Evolutionary conservation across 2,797 vertebrate genomes (phyloP).

Genomic region (Enteromius trimaculatus): DNA sequence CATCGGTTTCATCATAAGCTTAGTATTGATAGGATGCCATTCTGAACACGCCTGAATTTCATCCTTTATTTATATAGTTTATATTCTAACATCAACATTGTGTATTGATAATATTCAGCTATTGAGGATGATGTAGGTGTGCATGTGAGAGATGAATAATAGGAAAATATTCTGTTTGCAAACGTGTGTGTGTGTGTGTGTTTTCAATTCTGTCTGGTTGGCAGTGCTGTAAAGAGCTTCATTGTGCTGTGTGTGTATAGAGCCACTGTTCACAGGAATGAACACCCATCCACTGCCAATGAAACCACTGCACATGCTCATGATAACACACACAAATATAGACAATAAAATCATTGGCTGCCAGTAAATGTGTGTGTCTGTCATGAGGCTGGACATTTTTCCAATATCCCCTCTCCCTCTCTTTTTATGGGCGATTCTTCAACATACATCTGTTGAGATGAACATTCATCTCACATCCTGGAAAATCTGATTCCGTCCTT

Average conservation of each 20-base stretch:
- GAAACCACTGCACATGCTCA: conserved; percentile 23
- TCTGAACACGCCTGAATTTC: too few relatives aligned
- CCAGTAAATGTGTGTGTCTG: conserved; percentile 53
- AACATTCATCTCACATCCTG: conserved; percentile 7
- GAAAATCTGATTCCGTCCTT: neutral
- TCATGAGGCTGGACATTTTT: conserved; percentile 33
- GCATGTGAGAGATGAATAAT: neutral
- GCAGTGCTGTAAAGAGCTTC: conserved; percentile 61
- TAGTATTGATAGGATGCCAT: neutral
- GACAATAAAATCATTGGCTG: neutral
- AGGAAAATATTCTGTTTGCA: neutral
- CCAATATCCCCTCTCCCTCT: conserved; percentile 12
- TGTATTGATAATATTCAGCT: neutral
- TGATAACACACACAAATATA: conserved; percentile 14
- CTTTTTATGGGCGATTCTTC: neutral
- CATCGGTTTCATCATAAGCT: neutral
- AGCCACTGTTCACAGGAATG: conserved; percentile 63
- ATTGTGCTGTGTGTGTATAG: conserved; percentile 69
- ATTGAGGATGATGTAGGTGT: neutral
- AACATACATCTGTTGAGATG: neutral
- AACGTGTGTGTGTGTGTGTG: neutral
- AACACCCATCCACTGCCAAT: conserved; percentile 26
- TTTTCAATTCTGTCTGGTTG: conserved; percentile 8
- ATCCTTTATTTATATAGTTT: neutral
- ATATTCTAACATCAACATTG: neutral